Conservation (phyloP, 2,888 invertebrate genomes). For the Chaitophorus viminalis region DNA sequence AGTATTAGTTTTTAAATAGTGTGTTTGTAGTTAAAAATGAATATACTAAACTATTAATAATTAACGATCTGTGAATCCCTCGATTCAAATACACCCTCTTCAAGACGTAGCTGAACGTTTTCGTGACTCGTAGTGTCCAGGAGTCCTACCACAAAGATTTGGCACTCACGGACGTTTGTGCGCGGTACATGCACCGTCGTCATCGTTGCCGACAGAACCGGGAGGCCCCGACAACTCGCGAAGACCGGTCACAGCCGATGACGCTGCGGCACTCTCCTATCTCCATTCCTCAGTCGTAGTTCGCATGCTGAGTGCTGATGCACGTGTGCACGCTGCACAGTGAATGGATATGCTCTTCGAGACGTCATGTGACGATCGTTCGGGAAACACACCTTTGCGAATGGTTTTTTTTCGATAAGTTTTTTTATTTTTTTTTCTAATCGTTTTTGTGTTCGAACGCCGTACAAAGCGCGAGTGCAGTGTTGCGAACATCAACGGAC, state of each 20-base stretch:
- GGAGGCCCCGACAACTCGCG: background rate
- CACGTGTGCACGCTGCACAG: background rate
- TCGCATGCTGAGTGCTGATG: slow-evolving; percentile 37
- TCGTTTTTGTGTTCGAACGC: background rate
- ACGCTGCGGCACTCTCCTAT: background rate
- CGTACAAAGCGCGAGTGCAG: background rate
- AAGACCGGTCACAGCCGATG: slow-evolving; percentile 33
- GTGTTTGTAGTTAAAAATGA: too few relatives aligned
- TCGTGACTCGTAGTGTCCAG: too few relatives aligned
- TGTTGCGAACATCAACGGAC: background rate
- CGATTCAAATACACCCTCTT: too few relatives aligned
- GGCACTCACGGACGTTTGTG: too few relatives aligned
- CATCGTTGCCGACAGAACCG: too few relatives aligned
- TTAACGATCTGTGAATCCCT: too few relatives aligned
- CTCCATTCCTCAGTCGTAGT: slow-evolving; percentile 7
- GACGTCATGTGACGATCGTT: slow-evolving; percentile 4
- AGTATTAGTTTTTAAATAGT: too few relatives aligned
- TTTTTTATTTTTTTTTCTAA: background rate
- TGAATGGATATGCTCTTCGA: background rate
- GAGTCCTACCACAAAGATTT: too few relatives aligned
- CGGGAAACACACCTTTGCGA: background rate
- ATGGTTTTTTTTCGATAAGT: background rate
- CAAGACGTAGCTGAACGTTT: too few relatives aligned
- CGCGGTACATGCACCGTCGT: too few relatives aligned
- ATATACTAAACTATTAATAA: too few relatives aligned